These are phyloP conservation scores for Drosophila pseudotalamancana DNA, from an alignment of 2,888 invertebrate genomes.

Conservation along the genomic window DNA sequence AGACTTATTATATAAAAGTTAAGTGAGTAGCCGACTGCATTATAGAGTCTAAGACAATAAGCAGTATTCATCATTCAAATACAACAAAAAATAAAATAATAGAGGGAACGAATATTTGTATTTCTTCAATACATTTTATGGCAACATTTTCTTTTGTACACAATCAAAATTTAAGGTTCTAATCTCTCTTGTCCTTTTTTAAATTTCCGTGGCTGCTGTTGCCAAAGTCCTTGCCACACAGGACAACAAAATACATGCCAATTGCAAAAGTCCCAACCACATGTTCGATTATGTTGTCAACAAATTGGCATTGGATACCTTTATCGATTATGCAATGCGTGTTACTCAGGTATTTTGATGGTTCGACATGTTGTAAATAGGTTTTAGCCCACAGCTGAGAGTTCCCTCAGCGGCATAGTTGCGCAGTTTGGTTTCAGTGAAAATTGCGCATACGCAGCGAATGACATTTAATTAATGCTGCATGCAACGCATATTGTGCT, in stretches of 20 bases:
- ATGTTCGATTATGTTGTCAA: conserved; percentile 8
- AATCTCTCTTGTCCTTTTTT: neutral
- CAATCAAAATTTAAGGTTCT: too few species aligned
- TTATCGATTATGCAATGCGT: conserved; percentile 25
- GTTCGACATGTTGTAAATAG: conserved; percentile 10
- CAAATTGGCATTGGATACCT: conserved; percentile 15
- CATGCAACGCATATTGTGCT: neutral
- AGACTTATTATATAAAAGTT: too few species aligned
- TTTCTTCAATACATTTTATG: too few species aligned
- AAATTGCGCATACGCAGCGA: conserved; percentile 42
- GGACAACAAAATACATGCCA: neutral
- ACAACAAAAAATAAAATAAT: neutral
- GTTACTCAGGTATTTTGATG: conserved; percentile 19
- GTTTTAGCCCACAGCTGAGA: neutral
- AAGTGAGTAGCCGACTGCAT: too few species aligned
- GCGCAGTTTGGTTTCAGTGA: conserved; percentile 12
- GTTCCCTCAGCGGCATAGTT: neutral
- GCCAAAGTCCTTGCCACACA: neutral
- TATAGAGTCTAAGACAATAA: neutral
- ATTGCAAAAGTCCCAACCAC: neutral
- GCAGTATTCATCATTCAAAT: neutral
- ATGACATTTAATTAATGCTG: conserved; percentile 31
- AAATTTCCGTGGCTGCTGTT: too few species aligned
- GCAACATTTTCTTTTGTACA: too few species aligned
- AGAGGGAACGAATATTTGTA: too few species aligned